Base-by-base conservation (phyloP, 2,888 invertebrate genomes). In the Cephus nigrinus region DNA sequence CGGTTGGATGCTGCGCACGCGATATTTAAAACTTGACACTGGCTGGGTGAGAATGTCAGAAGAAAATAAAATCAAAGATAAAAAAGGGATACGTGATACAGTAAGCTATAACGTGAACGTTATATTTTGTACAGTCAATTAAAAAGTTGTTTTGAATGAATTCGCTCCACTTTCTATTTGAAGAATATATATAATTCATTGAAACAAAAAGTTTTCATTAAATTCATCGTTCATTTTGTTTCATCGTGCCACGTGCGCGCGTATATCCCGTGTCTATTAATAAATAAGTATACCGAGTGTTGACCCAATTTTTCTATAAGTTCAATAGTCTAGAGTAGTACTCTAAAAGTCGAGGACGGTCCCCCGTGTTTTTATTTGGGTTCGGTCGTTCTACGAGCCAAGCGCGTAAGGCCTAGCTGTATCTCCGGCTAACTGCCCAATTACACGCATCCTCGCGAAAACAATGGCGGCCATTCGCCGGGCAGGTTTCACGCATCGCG, bases 401-500 rank as follows among this genome's bases (percentile, higher is more conserved):
- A 55, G 55, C 23, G 9, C 9, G 55, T 55, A 23, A 55, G 23
- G 23, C 23, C 23, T 23, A 55, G 55, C 23, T 55, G 55, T 55
- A 30, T 23, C 33, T 71, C 31, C 30, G 30, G 31, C 30, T 71
- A 71, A 71, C 30, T 71, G 35, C 33, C 34, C 35, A 74, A 74
- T 32, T 35, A 30, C 74, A 35, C 32, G 32, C 81, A 83, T 88
- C 85, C 82, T 84, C 83, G 81, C 80, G 78, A 84, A 84, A 84
- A 88, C 88, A 88, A 88, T 85, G 81, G 82, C 79, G 83, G 80
- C 82, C 84, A 79, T 80, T 84, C 86, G 84, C 85, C 81, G 85
- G 85, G 55, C 23, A 55, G 55, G 88, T 90, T 90, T 88, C 89
- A 90, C 85, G 86, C 88, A 88, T 89, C 87, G 88, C 83, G 85